Base-by-base conservation (phyloP, 2,888 invertebrate species). In the Serripes groenlandicus region DNA sequence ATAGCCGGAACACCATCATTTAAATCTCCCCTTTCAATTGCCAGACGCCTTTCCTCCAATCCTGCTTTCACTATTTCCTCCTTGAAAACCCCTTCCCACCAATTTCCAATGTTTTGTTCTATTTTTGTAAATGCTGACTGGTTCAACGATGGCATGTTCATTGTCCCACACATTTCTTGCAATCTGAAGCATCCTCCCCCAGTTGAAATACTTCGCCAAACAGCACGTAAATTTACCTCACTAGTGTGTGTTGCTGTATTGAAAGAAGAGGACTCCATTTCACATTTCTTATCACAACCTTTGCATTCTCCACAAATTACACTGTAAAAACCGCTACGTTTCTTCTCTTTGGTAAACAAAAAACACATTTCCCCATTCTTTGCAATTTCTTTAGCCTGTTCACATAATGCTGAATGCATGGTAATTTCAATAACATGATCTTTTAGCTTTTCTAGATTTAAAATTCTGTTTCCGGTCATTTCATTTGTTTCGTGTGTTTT, bases 1-100 rank as follows among this genome's bases (percentile, higher is more conserved):
- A 81, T 69, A 30, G 70, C 66, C 11, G 86, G 76, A 9, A 86
- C 56, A 30, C 80, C 77, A 34, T 78, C 28, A 76, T 68, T 73
- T 28, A 52, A 83, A 37, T 62, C 54, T 0, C 28, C 72, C 23
- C 52, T 42, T 30, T 72, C 76, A 21, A 74, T 75, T 18, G 80
- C 78, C 0, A 66, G 30, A 4, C 58, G 34, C 64, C 26, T 79
- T 62, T 82, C 78, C 54, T 82, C 85, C 23, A 54, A 60, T 1
- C 71, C 82, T 15, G 76, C 71, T 42, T 66, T 72, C 5, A 18
- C 26, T 77, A 82, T 74, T 52, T 85, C 82, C n/a, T n/a, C n/a
- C n/a, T n/a, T n/a, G n/a, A n/a, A n/a, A 3, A 56, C 54, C 4
- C 37, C 11, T 3, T 72, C 4, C 82, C 68, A 85, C 75, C 77